Evolutionary conservation across 2,797 vertebrate genomes (phyloP).

Genomic region (Notolabrus celidotus): DNA sequence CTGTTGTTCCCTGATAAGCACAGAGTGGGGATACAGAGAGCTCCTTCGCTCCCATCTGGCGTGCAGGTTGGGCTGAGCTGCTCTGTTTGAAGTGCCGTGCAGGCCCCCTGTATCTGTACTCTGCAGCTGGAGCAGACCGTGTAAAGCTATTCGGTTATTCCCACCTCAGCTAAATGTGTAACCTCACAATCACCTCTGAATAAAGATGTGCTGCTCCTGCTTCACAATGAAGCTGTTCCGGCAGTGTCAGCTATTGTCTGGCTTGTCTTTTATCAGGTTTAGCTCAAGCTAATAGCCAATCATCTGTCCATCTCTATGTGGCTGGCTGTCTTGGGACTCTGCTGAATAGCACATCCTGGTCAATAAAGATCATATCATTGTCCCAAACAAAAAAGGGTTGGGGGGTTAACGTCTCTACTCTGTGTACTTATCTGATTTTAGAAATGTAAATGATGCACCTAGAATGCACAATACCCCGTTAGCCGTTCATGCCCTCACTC

Average conservation of each 20-base stretch:
- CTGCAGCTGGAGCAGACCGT: slow-evolving; percentile 67
- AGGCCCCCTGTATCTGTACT: slow-evolving; percentile 71
- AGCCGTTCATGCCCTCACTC: slow-evolving; percentile 17
- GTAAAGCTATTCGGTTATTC: slow-evolving; percentile 56
- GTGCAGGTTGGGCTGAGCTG: slow-evolving; percentile 48
- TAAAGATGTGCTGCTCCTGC: slow-evolving; percentile 50
- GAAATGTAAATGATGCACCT: slow-evolving; percentile 61
- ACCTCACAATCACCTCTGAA: slow-evolving; percentile 53
- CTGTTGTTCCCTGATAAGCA: slow-evolving; percentile 82
- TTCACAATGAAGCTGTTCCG: slow-evolving; percentile 69
- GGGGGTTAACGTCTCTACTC: slow-evolving; percentile 71
- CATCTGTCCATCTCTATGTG: slow-evolving; percentile 44
- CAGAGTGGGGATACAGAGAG: slow-evolving; percentile 38
- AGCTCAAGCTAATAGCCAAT: slow-evolving; percentile 63
- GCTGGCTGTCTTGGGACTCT: slow-evolving; percentile 55
- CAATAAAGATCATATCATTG: slow-evolving; percentile 67
- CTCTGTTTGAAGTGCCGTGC: slow-evolving; percentile 75
- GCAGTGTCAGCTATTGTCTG: slow-evolving; percentile 69
- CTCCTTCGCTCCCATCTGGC: slow-evolving; percentile 30
- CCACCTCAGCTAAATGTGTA: slow-evolving; percentile 58
- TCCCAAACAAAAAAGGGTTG: slow-evolving; percentile 59
- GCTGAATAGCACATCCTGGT: slow-evolving; percentile 52
- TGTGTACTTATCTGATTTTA: slow-evolving; percentile 72
- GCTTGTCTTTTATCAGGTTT: slow-evolving; percentile 64
- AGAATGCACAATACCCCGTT: slow-evolving; percentile 36